Evolutionary conservation across 2,888 invertebrate genomes (phyloP).

Genomic region (Torymus texanus): DNA sequence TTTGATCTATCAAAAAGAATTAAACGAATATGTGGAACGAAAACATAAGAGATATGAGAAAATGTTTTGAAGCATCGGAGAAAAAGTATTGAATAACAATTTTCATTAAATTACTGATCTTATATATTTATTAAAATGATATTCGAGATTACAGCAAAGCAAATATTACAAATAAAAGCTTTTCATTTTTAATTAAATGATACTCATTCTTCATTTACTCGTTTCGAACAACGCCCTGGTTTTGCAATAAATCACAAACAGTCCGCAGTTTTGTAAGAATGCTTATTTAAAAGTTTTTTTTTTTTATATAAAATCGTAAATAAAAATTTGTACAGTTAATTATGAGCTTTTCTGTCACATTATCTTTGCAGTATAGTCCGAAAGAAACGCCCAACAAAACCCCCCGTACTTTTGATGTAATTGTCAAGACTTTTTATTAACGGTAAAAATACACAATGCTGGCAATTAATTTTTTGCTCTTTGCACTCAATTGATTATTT

Average conservation of each 20-base stretch:
- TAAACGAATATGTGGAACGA: too few species aligned
- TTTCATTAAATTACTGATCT: slow-evolving; percentile 6
- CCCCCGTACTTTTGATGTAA: slow-evolving; percentile 13
- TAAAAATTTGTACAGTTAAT: slow-evolving; percentile 45
- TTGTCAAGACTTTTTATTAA: not conserved
- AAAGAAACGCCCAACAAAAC: not conserved
- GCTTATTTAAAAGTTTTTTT: slow-evolving; percentile 31
- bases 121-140: slow-evolving; percentile 49
- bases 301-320: slow-evolving; percentile 34
- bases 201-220: not conserved
- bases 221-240: slow-evolving; percentile 2
- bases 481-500: slow-evolving; percentile 1
- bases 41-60: too few species aligned
- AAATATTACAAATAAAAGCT: slow-evolving; percentile 40
- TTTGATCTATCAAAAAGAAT: too few species aligned
- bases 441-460: slow-evolving; percentile 9
- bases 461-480: not conserved
- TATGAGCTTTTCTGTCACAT: slow-evolving; percentile 6
- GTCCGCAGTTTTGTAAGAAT: slow-evolving; percentile 9
- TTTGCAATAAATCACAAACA: slow-evolving; percentile 10
- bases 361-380: not conserved
- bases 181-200: slow-evolving; percentile 12
- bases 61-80: not conserved
- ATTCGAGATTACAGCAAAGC: slow-evolving; percentile 36
- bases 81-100: not conserved